Evolutionary conservation across 2,797 vertebrate species (phyloP).

Genomic region (Sebastolobus alascanus): DNA sequence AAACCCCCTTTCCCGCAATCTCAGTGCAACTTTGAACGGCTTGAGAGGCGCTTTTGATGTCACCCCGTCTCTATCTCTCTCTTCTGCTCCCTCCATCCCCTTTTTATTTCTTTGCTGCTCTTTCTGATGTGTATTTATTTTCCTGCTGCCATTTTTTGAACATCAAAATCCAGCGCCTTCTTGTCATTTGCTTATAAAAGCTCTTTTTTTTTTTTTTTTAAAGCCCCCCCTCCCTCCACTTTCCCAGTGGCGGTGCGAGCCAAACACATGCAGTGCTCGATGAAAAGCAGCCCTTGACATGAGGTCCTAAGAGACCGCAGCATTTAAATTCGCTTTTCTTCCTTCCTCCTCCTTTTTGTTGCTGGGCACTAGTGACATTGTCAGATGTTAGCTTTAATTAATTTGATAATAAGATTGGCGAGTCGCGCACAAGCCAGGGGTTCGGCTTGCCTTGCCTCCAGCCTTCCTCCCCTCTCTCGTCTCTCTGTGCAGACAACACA

Average conservation of each 20-base stretch:
- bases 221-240: constrained; percentile 79
- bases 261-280: constrained; percentile 90
- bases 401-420: constrained; percentile 99
- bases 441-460: constrained; percentile 86
- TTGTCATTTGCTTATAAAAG: constrained; percentile 88
- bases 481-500: constrained; percentile 45
- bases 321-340: constrained; percentile 98
- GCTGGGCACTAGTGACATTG: constrained; percentile 97
- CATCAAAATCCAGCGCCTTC: constrained; percentile 93
- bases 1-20: constrained; percentile 82
- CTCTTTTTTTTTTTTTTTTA: constrained; percentile 78
- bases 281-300: constrained; percentile 98
- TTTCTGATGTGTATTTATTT: constrained; percentile 92
- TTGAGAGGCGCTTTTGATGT: constrained; percentile 86
- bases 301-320: constrained; percentile 94
- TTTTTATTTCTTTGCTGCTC: constrained; percentile 72
- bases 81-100: constrained; percentile 75
- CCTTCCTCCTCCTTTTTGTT: constrained; percentile 87
- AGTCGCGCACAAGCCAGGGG: constrained; percentile 88
- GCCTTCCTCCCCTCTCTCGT: constrained; percentile 43
- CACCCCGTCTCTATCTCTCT: constrained; percentile 82
- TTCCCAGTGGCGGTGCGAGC: constrained; percentile 86
- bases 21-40: constrained; percentile 87
- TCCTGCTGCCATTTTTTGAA: constrained; percentile 88
- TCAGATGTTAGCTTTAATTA: constrained; percentile 99